phyloP scores from a whole-genome alignment of 1,140 invertebrate genomes.

The Manduca sexta region DNA sequence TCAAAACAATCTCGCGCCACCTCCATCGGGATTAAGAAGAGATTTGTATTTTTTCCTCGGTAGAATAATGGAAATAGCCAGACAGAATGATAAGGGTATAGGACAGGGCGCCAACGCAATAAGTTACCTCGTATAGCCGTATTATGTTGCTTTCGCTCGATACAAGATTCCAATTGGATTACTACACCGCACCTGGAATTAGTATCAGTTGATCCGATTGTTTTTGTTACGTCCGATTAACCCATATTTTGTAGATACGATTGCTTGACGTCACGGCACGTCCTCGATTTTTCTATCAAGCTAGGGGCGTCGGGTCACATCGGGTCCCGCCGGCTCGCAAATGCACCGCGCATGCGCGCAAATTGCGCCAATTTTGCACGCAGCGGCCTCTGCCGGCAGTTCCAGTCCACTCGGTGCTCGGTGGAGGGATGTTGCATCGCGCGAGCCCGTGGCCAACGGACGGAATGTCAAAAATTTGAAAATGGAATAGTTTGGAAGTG shows the following conservation, averaged over 20 bases:
- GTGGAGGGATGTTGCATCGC: conserved; percentile 56
- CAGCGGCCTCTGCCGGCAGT: conserved; percentile 62
- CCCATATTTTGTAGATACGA: conserved; percentile 55
- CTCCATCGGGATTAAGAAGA: conserved; percentile 32
- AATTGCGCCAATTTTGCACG: conserved; percentile 67
- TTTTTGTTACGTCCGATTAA: conserved; percentile 62
- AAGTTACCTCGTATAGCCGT: conserved; percentile 19
- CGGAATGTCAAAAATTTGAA: conserved; percentile 54
- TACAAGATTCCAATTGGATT: background rate
- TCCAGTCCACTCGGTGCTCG: conserved; percentile 43
- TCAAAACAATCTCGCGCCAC: conserved; percentile 37
- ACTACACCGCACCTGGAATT: conserved; percentile 1
- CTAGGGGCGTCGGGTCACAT: conserved; percentile 60
- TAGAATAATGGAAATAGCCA: conserved; percentile 33
- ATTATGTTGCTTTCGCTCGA: background rate
- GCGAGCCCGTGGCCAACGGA: conserved; percentile 32
- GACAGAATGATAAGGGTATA: conserved; percentile 29
- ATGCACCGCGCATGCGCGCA: conserved; percentile 57
- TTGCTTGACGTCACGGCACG: conserved; percentile 64
- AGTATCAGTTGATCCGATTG: conserved; percentile 15
- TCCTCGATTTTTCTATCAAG: conserved; percentile 70
- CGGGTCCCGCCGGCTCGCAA: conserved; percentile 56
- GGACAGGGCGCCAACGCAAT: conserved; percentile 15
- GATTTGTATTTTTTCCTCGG: conserved; percentile 34
- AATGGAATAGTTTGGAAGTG: conserved; percentile 54